Percentiles rank a stretch among this genome's conserved stretches.
Conservation (phyloP, 2,113 vertebrate species). For the Eclectus roratus region DNA sequence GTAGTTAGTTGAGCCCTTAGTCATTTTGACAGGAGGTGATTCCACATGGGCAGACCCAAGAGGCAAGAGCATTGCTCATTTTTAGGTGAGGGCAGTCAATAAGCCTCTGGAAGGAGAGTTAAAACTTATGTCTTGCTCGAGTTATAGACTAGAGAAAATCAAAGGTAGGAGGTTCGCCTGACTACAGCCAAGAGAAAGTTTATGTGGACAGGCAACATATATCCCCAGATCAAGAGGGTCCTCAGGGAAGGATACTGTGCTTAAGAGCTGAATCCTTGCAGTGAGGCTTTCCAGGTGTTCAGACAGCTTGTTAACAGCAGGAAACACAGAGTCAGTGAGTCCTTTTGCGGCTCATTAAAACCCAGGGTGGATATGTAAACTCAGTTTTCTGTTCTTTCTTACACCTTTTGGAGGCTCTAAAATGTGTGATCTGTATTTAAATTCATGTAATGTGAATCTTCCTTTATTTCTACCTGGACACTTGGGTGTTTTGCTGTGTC, state of each 20-base stretch:
- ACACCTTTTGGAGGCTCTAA: neutral
- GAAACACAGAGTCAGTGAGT: neutral
- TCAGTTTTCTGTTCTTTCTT: neutral
- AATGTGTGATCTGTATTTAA: neutral
- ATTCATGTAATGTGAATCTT: neutral
- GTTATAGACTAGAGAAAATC: neutral
- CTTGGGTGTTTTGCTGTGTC: neutral
- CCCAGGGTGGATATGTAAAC: neutral
- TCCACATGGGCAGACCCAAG: neutral
- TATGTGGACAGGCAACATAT: neutral
- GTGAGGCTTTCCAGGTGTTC: neutral
- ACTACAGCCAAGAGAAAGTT: neutral
- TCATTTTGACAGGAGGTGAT: neutral
- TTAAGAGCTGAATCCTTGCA: neutral
- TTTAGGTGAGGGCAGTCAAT: neutral
- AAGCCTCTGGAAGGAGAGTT: neutral
- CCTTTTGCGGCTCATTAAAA: neutral
- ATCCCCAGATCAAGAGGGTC: neutral
- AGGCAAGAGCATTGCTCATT: neutral
- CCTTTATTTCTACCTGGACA: neutral
- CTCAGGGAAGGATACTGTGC: neutral
- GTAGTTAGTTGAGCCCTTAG: neutral
- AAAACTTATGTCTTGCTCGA: neutral
- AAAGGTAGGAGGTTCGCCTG: neutral
- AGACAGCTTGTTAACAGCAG: slow-evolving; percentile 31